Evolutionary conservation across 2,113 vertebrate genomes (phyloP).

Genomic region (rabbit (Oryctolagus cuniculus)): mOryCun1.1 NC_091440.1:79916501-79917000

Average conservation of each 20-base stretch:
- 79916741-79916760: slow-evolving; percentile 69
- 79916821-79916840: not conserved
- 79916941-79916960: slow-evolving; percentile 2
- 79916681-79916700: slow-evolving; percentile 44
- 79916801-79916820: slow-evolving; percentile 16
- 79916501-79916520: slow-evolving; percentile 1
- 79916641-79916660: slow-evolving; percentile 56
- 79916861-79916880: no score
- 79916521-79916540: not conserved
- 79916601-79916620: not conserved
- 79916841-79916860: not conserved
- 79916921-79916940: not conserved
- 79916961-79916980: slow-evolving; percentile 1
- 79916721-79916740: slow-evolving; percentile 40
- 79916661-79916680: slow-evolving; percentile 15
- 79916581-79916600: slow-evolving; percentile 41
- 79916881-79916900: not conserved
- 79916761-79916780: slow-evolving; percentile 46
- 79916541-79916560: not conserved
- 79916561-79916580: slow-evolving; percentile 42
- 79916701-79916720: slow-evolving; percentile 40
- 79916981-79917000: accelerated
- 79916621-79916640: slow-evolving; percentile 59
- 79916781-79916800: slow-evolving; percentile 59
- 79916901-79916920: slow-evolving; percentile 29